Evolutionary conservation across 2,113 vertebrate species (phyloP), one percentile per base, ranked within the genome.

Genomic region (Rhagologus leucostigma): DNA sequence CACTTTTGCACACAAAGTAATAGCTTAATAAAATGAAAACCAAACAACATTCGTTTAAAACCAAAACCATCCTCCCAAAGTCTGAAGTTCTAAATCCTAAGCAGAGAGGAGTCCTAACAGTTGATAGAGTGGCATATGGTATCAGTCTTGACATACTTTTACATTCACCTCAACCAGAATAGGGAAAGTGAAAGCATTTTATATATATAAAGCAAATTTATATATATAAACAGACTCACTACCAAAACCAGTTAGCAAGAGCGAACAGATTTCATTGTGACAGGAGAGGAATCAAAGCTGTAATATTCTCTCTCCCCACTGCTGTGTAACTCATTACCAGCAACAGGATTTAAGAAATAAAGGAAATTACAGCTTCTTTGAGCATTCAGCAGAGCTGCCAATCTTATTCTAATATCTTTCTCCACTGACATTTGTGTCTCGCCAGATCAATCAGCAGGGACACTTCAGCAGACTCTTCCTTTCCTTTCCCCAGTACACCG

Each of bases 151-250:
- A 98, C 97, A 95, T 96, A 97, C 60, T 96, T 95, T 97, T 97
- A 98, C 97, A 97, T 98, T 98, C 97, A 97, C 96, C 95, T 97
- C 96, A 98, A 97, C 96, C 96, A 96, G 95, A 97, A 95, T 37
- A 98, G 95, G 96, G 93, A 96, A 97, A 97, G 96, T 97, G 96
- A 98, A 97, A 98, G 95, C 86, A 89, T 95, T 98, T 98, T 97
- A 97, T 98, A 98, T 98, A 97, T 98, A 98, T 98, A 98, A 97
- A 97, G 75, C 50, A 74, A 71, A 79, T 95, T 96, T 96, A 93
- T 96, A 96, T 97, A 97, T 97, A 97, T 98, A 98, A 98, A 97
- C 95, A 94, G 95, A 96, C 94, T 97, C 97, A 85, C 97, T 98
- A 98, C 84, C 84, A 89, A 95, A 97, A 97, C 78, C 94, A 97